These are phyloP conservation scores for Conus betulinus DNA, from an alignment of 1,140 invertebrate genomes.

Conservation along the genomic window DNA sequence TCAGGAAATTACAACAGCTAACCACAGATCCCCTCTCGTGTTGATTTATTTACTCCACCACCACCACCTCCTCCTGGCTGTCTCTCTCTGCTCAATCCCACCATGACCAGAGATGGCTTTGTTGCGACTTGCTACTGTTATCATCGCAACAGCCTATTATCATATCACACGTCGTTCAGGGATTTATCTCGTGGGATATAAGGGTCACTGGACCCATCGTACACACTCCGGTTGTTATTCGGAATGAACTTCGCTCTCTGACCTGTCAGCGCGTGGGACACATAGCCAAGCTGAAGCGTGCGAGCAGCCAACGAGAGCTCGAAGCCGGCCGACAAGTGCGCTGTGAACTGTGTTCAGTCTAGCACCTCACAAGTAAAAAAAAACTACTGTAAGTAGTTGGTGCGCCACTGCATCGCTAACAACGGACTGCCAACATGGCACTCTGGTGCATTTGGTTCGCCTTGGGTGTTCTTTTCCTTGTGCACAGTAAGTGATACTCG, in stretches of 20 bases:
- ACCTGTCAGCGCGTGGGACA: background rate
- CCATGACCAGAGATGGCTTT: background rate
- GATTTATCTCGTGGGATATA: background rate
- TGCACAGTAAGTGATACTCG: constrained; percentile 13
- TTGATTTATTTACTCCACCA: no score
- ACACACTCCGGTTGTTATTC: background rate
- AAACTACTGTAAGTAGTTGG: no score
- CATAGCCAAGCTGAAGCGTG: background rate
- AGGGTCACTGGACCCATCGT: background rate
- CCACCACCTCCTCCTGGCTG: no score
- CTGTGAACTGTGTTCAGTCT: background rate
- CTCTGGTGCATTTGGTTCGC: constrained; percentile 9
- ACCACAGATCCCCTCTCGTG: no score
- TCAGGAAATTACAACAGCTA: no score
- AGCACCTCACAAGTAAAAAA: background rate
- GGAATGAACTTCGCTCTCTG: constrained; percentile 12
- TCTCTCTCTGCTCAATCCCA: no score
- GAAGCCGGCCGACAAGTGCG: no score
- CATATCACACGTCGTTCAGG: background rate
- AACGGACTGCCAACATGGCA: background rate
- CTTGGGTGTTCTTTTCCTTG: constrained; percentile 12
- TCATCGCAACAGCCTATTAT: background rate
- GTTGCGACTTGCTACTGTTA: background rate
- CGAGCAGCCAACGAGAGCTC: background rate
- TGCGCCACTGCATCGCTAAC: no score